Evolutionary conservation across 2,113 vertebrate species (phyloP).

Genomic region (Ictalurus furcatus): DNA sequence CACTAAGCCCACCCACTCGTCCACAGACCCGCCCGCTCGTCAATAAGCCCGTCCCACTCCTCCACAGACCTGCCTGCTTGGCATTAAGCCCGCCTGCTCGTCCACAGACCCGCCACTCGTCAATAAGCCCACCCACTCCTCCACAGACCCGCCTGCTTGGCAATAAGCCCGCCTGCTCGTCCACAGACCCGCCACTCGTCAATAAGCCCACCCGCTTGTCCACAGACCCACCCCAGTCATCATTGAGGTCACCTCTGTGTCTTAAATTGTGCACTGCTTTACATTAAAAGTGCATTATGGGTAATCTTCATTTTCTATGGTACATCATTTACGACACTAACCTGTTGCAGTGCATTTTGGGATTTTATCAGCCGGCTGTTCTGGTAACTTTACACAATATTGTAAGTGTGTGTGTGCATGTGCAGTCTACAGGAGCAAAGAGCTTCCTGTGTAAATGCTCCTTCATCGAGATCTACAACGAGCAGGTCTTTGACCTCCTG

Average conservation of each 20-base stretch:
- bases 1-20: too few species aligned
- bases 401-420: not conserved
- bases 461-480: slow-evolving; percentile 98
- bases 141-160: too few species aligned
- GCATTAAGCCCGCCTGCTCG: too few species aligned
- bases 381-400: not conserved
- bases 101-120: too few species aligned
- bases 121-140: too few species aligned
- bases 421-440: slow-evolving; percentile 82
- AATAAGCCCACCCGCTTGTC: too few species aligned
- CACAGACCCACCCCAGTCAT: too few species aligned
- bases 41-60: too few species aligned
- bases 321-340: not conserved
- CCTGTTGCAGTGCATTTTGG: not conserved
- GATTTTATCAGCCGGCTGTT: not conserved
- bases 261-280: not conserved
- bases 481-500: slow-evolving; percentile 94
- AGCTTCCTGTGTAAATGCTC: slow-evolving; percentile 97
- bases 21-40: too few species aligned
- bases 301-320: not conserved
- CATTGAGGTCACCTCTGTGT: not conserved
- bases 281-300: not conserved
- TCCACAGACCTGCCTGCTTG: too few species aligned
- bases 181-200: too few species aligned
- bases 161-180: too few species aligned